Conservation (phyloP, 2,888 invertebrate species). For the Drosophila antonietae region DNA sequence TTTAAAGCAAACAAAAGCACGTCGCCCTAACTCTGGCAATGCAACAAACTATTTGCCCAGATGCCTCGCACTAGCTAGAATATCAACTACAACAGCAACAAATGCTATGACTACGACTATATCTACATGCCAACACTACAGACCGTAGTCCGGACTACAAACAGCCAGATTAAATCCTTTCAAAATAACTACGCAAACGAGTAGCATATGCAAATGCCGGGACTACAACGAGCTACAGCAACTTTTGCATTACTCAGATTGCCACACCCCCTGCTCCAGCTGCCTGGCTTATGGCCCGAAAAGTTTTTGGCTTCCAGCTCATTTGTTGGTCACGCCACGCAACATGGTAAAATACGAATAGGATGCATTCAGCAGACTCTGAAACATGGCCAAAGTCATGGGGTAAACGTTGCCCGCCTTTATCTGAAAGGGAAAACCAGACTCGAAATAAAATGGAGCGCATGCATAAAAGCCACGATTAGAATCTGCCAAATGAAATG, state of each 20-base stretch:
- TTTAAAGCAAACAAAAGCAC: conserved; percentile 33
- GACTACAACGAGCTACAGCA: conserved; percentile 49
- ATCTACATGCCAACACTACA: conserved; percentile 33
- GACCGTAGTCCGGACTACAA: conserved; percentile 20
- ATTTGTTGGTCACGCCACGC: conserved; percentile 77
- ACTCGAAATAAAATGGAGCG: conserved; percentile 62
- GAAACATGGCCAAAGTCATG: conserved; percentile 77
- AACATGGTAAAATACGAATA: conserved; percentile 83
- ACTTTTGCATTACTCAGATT: conserved; percentile 79
- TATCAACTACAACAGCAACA: conserved; percentile 7
- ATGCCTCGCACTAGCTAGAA: conserved; percentile 20
- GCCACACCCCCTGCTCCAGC: conserved; percentile 25
- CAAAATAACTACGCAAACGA: conserved; percentile 68
- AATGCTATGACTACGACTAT: conserved; percentile 16
- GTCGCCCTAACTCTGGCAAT: conserved; percentile 1
- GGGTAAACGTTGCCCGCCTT: conserved; percentile 71
- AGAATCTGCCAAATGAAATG: conserved; percentile 64
- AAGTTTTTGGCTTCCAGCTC: conserved; percentile 71
- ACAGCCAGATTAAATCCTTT: conserved; percentile 73
- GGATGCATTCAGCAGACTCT: conserved; percentile 82
- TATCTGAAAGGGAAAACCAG: conserved; percentile 62
- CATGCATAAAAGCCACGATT: conserved; percentile 67
- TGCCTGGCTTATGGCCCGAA: conserved; percentile 48
- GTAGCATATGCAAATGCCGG: conserved; percentile 72
- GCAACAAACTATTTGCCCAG: conserved; percentile 59